Conservation (phyloP, 1,140 invertebrate species). For the Mactra quadrangularis region DNA sequence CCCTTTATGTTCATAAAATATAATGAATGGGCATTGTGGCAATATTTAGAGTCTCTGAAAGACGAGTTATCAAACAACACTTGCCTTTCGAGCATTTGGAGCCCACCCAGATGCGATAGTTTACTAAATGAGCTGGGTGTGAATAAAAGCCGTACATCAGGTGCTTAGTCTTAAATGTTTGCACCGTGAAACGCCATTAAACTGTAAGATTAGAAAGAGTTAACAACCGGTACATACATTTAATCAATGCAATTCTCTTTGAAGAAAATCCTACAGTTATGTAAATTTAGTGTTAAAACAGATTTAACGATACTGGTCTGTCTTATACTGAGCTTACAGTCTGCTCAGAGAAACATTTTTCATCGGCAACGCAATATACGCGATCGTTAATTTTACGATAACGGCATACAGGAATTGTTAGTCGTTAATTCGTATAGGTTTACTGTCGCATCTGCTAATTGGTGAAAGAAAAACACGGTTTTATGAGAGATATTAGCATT, state of each 20-base stretch:
- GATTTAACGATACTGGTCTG: constrained; percentile 48
- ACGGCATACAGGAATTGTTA: constrained; percentile 51
- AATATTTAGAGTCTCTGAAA: no score
- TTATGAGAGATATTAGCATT: constrained; percentile 59
- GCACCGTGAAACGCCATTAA: constrained; percentile 23
- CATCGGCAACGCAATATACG: constrained; percentile 49
- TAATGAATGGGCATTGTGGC: no score
- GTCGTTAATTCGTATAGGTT: constrained; percentile 58
- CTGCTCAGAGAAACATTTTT: constrained; percentile 39
- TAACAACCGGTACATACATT: constrained; percentile 5
- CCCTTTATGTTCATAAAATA: no score
- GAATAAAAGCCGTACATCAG: no score
- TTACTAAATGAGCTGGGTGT: no score
- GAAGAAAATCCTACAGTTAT: constrained; percentile 52
- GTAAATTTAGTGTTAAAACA: constrained; percentile 52
- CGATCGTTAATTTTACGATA: constrained; percentile 56
- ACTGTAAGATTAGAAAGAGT: constrained; percentile 12
- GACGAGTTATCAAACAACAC: no score
- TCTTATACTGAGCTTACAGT: constrained; percentile 42
- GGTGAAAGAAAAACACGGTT: constrained; percentile 48
- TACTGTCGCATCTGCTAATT: constrained; percentile 49
- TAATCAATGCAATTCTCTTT: constrained; percentile 43
- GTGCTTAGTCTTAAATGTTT: neutral
- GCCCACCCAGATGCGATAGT: no score
- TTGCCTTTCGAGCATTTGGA: no score